These are phyloP conservation scores for Hyposoter dolosus DNA, from an alignment of 2,888 invertebrate genomes.

Conservation along the genomic window DNA sequence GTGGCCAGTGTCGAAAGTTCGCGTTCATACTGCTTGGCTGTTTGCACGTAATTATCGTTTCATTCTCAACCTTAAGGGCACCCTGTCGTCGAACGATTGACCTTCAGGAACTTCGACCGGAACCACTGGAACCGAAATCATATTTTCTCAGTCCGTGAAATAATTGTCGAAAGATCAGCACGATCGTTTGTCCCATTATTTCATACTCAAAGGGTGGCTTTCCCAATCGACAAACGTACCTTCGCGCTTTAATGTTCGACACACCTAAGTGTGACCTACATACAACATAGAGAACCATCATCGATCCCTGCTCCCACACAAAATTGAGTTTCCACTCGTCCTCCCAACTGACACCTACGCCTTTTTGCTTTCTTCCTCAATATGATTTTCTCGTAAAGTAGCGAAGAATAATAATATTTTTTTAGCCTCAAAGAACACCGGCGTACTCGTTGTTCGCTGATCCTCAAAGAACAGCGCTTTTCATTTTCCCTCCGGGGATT, in stretches of 20 bases:
- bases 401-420: not conserved
- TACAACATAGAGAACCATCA: constrained; percentile 27
- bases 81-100: not conserved
- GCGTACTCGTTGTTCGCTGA: not conserved
- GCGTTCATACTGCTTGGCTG: not conserved
- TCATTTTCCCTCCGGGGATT: not conserved
- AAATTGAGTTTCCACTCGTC: constrained; percentile 11
- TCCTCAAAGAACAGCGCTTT: not conserved
- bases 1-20: not conserved
- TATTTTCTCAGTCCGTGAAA: not conserved
- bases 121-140: constrained; percentile 32
- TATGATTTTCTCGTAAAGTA: not conserved
- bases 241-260: constrained; percentile 35
- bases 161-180: constrained; percentile 28
- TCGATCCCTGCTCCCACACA: not conserved
- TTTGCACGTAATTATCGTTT: not conserved
- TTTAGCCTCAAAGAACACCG: not conserved
- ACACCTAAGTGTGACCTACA: constrained; percentile 67
- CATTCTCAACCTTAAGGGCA: constrained; percentile 1
- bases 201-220: constrained; percentile 34
- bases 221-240: constrained; percentile 5
- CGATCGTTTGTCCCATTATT: constrained; percentile 3
- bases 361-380: not conserved
- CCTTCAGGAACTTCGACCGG: not conserved
- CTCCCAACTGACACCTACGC: not conserved